Evolutionary conservation across 2,888 invertebrate genomes (phyloP).

Genomic region (Allygus modestus): DNA sequence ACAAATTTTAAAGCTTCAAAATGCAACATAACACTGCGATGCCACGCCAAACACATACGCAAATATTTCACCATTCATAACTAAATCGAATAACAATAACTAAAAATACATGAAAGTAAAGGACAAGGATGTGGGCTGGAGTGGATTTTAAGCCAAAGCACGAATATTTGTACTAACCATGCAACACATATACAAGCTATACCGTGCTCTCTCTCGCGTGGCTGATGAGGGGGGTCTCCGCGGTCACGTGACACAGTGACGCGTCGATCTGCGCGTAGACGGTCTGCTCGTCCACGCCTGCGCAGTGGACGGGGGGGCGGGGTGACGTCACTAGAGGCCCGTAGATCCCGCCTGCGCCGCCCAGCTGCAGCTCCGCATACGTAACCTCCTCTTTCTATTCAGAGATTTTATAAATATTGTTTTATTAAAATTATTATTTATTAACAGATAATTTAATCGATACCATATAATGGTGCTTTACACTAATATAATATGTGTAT

Average conservation of each 20-base stretch:
- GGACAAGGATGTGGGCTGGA: background rate
- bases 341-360: constrained; percentile 72
- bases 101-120: background rate
- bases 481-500: no score
- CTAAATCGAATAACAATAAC: background rate
- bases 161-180: constrained; percentile 63
- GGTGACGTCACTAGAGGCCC: constrained; percentile 73
- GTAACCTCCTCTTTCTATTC: constrained; percentile 77
- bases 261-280: constrained; percentile 78
- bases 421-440: no score
- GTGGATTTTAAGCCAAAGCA: background rate
- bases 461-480: no score
- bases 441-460: no score
- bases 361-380: constrained; percentile 78
- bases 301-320: constrained; percentile 55
- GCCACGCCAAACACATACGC: background rate
- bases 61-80: background rate
- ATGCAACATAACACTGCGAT: constrained; percentile 15
- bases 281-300: constrained; percentile 67
- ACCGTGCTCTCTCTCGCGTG: constrained; percentile 70
- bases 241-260: constrained; percentile 64
- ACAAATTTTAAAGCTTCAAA: constrained; percentile 6
- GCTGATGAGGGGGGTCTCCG: constrained; percentile 67
- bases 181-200: constrained; percentile 67
- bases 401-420: constrained; percentile 41